Conservation (phyloP, 2,113 vertebrate species). For the Protomyctophum bolini region DNA sequence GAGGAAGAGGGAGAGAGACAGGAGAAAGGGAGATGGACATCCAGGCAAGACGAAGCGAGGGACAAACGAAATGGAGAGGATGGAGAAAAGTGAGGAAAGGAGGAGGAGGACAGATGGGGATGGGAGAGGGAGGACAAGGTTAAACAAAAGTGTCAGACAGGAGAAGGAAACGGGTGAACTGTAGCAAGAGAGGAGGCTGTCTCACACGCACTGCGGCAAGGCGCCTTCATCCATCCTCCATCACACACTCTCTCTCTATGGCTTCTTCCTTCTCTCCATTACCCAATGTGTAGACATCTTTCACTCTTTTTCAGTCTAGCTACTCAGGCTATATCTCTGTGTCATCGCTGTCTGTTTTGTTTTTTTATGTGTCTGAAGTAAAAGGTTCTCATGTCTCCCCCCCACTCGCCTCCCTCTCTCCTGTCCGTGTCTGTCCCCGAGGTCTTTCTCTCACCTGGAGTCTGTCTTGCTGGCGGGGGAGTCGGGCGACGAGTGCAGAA, state of each 20-base stretch:
- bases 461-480: slow-evolving; percentile 83
- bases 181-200: slow-evolving; percentile 18
- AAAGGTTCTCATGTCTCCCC: background rate
- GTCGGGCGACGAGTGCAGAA: slow-evolving; percentile 77
- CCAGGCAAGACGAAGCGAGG: background rate
- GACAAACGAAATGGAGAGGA: background rate
- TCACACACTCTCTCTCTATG: background rate
- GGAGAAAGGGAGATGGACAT: slow-evolving; percentile 17
- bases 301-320: no score
- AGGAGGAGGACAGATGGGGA: background rate
- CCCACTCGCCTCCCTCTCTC: background rate
- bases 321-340: slow-evolving; percentile 4
- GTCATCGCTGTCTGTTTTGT: no score
- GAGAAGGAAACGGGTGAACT: background rate
- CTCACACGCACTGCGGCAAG: slow-evolving; percentile 8
- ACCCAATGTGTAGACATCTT: no score
- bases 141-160: no score
- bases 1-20: slow-evolving; percentile 24
- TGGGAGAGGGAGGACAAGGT: background rate
- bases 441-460: slow-evolving; percentile 81
- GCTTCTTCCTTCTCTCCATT: background rate
- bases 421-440: background rate
- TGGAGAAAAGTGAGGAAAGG: background rate
- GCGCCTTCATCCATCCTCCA: background rate
- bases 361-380: no score